A percentile compares a stretch with the other conserved stretches of the same genome.
phyloP scores from a whole-genome alignment of 2,797 vertebrate genomes.

The Rhinophrynus dorsalis region DNA sequence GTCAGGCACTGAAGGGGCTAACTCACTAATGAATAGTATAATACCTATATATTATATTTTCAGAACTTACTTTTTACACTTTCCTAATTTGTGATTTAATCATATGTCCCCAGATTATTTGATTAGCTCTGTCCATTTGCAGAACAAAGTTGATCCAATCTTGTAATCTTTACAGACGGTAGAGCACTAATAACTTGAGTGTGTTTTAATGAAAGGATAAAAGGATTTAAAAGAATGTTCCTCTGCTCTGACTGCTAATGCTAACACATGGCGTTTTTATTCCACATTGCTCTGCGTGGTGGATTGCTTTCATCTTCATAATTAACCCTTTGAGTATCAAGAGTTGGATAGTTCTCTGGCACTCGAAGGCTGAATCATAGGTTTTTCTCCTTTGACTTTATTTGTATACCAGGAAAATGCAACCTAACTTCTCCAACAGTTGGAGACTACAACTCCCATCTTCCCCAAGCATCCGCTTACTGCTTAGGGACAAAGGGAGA shows the following conservation, averaged over 20 bases:
- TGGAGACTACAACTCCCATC: too few relatives aligned
- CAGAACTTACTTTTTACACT: constrained; percentile 1
- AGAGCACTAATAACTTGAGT: constrained; percentile 46
- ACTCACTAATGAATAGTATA: too few relatives aligned
- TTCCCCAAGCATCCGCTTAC: too few relatives aligned
- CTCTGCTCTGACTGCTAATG: constrained; percentile 3
- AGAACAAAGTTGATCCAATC: constrained; percentile 38
- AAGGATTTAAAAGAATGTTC: constrained; percentile 36
- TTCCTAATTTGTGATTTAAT: constrained; percentile 30
- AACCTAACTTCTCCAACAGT: too few relatives aligned
- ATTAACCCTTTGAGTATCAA: too few relatives aligned
- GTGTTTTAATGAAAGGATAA: constrained; percentile 48
- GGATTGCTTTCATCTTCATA: constrained; percentile 41
- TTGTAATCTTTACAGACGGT: constrained; percentile 34
- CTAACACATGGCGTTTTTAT: constrained; percentile 26
- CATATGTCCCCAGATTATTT: constrained; percentile 28
- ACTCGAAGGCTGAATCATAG: too few relatives aligned
- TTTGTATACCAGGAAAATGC: constrained; percentile 27
- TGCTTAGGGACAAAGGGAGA: too few relatives aligned
- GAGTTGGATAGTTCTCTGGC: too few relatives aligned
- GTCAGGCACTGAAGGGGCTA: too few relatives aligned
- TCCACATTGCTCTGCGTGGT: constrained; percentile 16
- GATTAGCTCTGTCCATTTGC: constrained; percentile 34
- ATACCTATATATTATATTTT: background rate
- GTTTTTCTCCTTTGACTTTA: constrained; percentile 35